Base-by-base conservation (phyloP, 1,140 invertebrate species). In the Proales similis region DNA sequence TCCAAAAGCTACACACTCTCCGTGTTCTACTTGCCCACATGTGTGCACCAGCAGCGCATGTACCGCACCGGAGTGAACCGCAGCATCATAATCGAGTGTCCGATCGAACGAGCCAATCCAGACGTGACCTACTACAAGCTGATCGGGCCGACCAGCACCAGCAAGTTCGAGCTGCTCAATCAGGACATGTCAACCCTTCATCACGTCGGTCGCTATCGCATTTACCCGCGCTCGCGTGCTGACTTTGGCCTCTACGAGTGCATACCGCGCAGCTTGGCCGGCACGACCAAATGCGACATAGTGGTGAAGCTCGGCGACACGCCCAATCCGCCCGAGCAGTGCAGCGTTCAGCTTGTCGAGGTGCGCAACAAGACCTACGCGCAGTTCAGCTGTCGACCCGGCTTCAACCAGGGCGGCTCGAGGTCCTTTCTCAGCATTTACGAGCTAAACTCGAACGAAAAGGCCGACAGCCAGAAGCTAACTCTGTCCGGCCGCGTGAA, bases 71-170 rank as follows among this genome's bases (percentile, higher is more conserved):
- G 51, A 11, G 45, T 57, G 20, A 57, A 57, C 17, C 19, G 51
- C 19, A 42, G 36, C 0, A 57, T 57, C 45, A 24, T 42, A 24
- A 57, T 57, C 27, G 51, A 57, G 45, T 57, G 51, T 57, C 51
- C 51, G 6, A 57, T 57, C 14, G 45, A 57, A 42, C 27, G 12
- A 19, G 39, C 51, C 5, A 57, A 57, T 57, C 51, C 51, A 19
- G 51, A 57, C 45, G 51, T 57, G 5, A 57, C 51, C 19, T 57
- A 57, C 20, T 57, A 57, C n/a, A 57, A 57, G 27, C 39, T 57
- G 51, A 57, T 57, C 7, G 36, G 36, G 17, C 51, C 51, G 11
- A 42, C 51, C 19, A 57, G 36, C 12, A 26, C 36, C 0, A 57
- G 36, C 7, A 57, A 57, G 30, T 57, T 57, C 11, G 51, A 57